Conservation (phyloP, 2,888 invertebrate genomes). For the Diadegma fenestrale region DNA sequence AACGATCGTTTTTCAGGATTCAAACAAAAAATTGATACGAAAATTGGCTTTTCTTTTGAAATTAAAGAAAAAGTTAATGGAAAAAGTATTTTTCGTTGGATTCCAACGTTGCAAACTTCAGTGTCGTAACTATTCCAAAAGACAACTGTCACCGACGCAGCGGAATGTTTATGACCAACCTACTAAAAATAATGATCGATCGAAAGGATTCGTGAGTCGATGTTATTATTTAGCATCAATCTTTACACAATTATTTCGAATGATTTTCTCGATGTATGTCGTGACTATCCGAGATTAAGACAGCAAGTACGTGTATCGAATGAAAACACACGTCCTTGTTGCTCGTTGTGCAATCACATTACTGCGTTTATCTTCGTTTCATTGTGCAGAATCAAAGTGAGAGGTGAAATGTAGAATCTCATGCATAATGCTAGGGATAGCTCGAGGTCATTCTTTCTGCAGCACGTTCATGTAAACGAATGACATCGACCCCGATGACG, state of each 20-base stretch:
- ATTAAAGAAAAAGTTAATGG: no score
- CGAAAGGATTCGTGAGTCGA: neutral
- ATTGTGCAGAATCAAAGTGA: slow-evolving; percentile 10
- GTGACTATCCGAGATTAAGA: slow-evolving; percentile 21
- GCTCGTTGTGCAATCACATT: slow-evolving; percentile 32
- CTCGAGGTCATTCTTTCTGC: slow-evolving; percentile 44
- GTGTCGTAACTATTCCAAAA: neutral
- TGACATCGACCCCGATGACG: slow-evolving; percentile 40
- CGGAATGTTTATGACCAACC: neutral
- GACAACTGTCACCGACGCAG: neutral
- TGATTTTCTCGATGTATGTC: slow-evolving; percentile 1
- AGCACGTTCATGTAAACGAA: slow-evolving; percentile 25
- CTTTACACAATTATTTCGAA: neutral
- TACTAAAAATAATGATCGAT: neutral
- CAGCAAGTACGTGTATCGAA: neutral
- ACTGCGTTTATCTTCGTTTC: slow-evolving; percentile 1
- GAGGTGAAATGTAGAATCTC: slow-evolving; percentile 25
- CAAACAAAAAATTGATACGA: no score
- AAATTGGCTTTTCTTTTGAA: no score
- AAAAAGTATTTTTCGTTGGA: no score
- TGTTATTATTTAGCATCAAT: neutral
- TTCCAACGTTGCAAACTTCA: no score
- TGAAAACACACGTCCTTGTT: neutral
- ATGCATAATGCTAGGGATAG: slow-evolving; percentile 31
- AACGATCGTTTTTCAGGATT: no score